A percentile compares a stretch with the other conserved stretches of the same genome.
phyloP scores from a whole-genome alignment of 2,888 invertebrate species.

The Apoderus coryli region DNA sequence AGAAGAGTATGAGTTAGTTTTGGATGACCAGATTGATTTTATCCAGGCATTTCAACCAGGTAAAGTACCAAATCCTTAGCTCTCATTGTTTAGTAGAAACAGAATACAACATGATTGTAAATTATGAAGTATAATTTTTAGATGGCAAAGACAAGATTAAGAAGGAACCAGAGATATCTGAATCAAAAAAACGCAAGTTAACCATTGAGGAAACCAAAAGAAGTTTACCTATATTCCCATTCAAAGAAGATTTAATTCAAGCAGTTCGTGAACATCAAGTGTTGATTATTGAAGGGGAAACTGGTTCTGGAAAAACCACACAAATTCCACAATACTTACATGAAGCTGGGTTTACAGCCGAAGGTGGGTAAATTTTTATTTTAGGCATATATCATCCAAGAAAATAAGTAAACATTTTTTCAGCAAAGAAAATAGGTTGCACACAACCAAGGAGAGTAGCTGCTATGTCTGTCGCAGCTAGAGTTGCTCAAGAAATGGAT shows the following conservation, averaged over 20 bases:
- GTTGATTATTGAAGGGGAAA: constrained; percentile 94
- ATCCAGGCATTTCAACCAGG: constrained; percentile 81
- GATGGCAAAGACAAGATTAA: constrained; percentile 31
- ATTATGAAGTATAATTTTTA: too few relatives aligned
- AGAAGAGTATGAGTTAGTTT: constrained; percentile 79
- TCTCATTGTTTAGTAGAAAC: too few relatives aligned
- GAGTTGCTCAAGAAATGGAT: constrained; percentile 96
- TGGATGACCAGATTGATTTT: constrained; percentile 97
- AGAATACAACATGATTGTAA: too few relatives aligned
- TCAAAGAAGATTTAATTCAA: constrained; percentile 72
- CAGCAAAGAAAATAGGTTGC: constrained; percentile 59
- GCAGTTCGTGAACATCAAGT: constrained; percentile 83
- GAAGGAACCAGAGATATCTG: constrained; percentile 47
- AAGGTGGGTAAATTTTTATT: constrained; percentile 33
- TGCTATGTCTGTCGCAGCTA: constrained; percentile 98
- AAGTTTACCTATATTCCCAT: constrained; percentile 89
- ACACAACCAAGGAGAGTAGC: constrained; percentile 96
- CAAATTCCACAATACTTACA: constrained; percentile 97
- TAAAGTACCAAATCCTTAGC: too few relatives aligned
- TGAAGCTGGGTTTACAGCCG: constrained; percentile 78
- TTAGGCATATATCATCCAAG: neutral
- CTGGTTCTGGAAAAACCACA: constrained; percentile 97
- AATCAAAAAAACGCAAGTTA: constrained; percentile 55
- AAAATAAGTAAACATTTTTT: constrained; percentile 3
- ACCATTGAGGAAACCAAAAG: constrained; percentile 82